Conservation (phyloP, 2,888 invertebrate genomes). For the Saturnia pavonia region DNA sequence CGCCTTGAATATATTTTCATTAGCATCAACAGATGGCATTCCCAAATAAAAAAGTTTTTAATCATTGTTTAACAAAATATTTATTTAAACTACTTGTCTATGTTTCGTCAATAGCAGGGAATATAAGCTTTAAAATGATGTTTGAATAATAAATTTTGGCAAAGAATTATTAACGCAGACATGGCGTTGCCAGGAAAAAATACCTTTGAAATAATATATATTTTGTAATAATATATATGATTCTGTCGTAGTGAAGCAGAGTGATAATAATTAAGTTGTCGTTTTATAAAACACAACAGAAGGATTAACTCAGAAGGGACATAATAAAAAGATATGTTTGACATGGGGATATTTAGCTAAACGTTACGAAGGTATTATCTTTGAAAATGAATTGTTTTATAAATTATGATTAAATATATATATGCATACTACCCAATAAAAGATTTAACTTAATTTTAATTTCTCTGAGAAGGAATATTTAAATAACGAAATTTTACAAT, state of each 20-base stretch:
- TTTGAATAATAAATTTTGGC: too few species aligned
- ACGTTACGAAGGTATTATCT: conserved; percentile 28
- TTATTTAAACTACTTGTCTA: too few species aligned
- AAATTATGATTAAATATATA: conserved; percentile 5
- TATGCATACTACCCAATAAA: background rate
- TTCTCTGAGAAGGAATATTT: background rate
- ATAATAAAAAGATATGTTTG: conserved; percentile 40
- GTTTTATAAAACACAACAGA: conserved; percentile 24
- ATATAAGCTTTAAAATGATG: too few species aligned
- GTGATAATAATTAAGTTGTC: conserved; percentile 23
- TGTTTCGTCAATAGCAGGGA: too few species aligned
- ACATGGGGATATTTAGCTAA: conserved; percentile 37
- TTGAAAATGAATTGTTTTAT: conserved; percentile 20
- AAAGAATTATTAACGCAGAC: too few species aligned
- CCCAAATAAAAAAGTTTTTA: too few species aligned
- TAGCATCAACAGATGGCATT: too few species aligned
- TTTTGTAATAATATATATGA: too few species aligned
- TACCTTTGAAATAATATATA: too few species aligned
- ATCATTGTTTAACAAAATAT: too few species aligned
- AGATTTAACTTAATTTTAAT: background rate
- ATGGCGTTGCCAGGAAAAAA: too few species aligned
- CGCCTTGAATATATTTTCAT: too few species aligned
- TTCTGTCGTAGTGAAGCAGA: background rate
- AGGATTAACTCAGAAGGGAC: conserved; percentile 31
- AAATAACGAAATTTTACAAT: background rate